Conservation (phyloP, 2,113 vertebrate species). For the Myocastor coypus region DNA sequence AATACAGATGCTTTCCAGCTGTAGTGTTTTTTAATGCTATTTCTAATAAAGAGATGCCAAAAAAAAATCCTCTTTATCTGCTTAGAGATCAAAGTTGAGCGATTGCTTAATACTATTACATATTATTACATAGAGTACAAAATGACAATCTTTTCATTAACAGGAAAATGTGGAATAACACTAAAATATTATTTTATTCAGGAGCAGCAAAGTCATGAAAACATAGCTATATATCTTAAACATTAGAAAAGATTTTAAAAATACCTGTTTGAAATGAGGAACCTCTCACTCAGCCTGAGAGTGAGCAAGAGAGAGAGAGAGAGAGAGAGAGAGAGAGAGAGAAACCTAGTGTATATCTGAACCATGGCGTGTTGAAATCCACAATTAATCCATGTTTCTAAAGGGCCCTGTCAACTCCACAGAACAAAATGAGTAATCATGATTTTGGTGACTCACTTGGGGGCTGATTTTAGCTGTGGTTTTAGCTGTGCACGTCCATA, state of each 20-base stretch:
- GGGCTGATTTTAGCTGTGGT: too few species aligned
- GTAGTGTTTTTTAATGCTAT: background rate
- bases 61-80: background rate
- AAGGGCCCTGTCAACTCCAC: background rate
- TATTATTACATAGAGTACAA: background rate
- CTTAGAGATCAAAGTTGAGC: slow-evolving; percentile 15
- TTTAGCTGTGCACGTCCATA: background rate
- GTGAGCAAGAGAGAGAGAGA: too few species aligned
- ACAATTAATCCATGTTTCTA: background rate
- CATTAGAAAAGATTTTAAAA: slow-evolving; percentile 9
- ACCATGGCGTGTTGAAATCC: background rate
- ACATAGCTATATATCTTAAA: background rate
- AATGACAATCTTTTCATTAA: background rate
- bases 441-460: background rate
- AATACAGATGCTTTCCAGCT: background rate
- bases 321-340: too few species aligned
- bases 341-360: background rate
- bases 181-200: background rate
- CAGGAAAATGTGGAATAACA: too few species aligned
- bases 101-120: background rate
- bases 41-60: background rate
- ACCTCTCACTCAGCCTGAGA: background rate
- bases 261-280: background rate
- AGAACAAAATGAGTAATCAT: background rate
- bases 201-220: background rate